Base-by-base conservation (phyloP, 2,797 vertebrate genomes). In the Chelon labrosus region DNA sequence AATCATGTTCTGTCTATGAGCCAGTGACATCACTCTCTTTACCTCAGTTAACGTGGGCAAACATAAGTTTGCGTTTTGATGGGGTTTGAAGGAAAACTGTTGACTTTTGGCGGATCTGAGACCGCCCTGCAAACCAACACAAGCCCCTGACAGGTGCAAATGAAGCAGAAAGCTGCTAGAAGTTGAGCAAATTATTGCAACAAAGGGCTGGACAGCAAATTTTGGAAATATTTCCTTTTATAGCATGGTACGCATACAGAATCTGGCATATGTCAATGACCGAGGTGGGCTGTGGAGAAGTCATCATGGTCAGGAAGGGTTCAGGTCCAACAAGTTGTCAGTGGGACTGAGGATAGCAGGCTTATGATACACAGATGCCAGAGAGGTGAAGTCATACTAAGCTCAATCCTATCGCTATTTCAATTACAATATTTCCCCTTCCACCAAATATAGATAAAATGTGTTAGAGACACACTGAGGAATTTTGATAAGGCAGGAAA, bases 221-320 rank as follows among this genome's bases (percentile, higher is more conserved):
- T 74, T 83, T 10, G 55, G 76, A 84, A 88, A 85, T 62, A 81
- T 83, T 77, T 87, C 89, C 85, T 87, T 92, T 86, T 91, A 91
- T 86, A 90, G 89, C 84, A 68, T 85, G 70, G 83, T 70, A 73
- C 68, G 65, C 78, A 68, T 66, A 53, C 62, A 49, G 38, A 75
- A 85, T 88, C 85, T 92, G 83, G 83, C 74, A 78, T 76, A 77
- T 75, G 76, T 85, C 80, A 88, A 62, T 75, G 82, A 74, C 44
- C 56, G 82, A 77, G 64, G 72, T 68, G 71, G 70, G 55, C 58
- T 82, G 84, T 84, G 80, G 78, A 79, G 81, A 87, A 82, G 84
- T 84, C 82, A 88, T 88, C 81, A 61, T 70, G 70, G 83, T 86
- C 82, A 85, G 75, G 65, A 73, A 59, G 60, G 35, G 12, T 70